Base-by-base conservation (phyloP, 2,113 vertebrate species). In the Chunga burmeisteri region DNA sequence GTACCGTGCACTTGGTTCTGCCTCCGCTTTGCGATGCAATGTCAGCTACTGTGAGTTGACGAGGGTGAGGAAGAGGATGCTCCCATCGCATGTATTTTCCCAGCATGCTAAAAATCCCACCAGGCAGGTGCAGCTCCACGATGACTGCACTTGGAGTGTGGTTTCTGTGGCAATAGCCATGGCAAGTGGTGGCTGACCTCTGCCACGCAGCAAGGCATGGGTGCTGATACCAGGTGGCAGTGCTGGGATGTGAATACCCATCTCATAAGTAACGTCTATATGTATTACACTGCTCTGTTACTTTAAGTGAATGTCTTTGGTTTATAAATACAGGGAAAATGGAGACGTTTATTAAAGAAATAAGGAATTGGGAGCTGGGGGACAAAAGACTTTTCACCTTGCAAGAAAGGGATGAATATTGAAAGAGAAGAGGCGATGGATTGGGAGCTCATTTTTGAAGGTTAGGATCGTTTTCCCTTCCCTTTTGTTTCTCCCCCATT, bases 401-500 rank as follows among this genome's bases (percentile, higher is more conserved):
- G 67, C 63, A 42, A 8, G 20, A 78, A 81, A 73, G 13, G 46
- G 73, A 42, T 66, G 84, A 46, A 29, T 27, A 5, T 1, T 20
- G 81, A 66, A 74, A 75, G 55, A 61, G 81, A 86, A 53, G 58
- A 90, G 42, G 59, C 77, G 72, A 19, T 7, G 82, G n/a, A 13
- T 1, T 55, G 94, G 91, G 42, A 94, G 75, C 63, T 88, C 38
- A 2, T 55, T 49, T 86, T 3, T 74, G 79, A 96, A 92, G 94
- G 90, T 83, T 30, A 56, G 44, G 26, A 30, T 47, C n/a, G 53
- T 74, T 93, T 94, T 59, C 38, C 58, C 47, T 83, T 42, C n/a
- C 40, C 72, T 47, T 96, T 93, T 96, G 63, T 94, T 85, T n/a
- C 34, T 77, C 26, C 32, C 8, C 52, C 40, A 38, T 93, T 95